Base-by-base conservation (phyloP, 2,888 invertebrate genomes). In the Acrobasis suavella region DNA sequence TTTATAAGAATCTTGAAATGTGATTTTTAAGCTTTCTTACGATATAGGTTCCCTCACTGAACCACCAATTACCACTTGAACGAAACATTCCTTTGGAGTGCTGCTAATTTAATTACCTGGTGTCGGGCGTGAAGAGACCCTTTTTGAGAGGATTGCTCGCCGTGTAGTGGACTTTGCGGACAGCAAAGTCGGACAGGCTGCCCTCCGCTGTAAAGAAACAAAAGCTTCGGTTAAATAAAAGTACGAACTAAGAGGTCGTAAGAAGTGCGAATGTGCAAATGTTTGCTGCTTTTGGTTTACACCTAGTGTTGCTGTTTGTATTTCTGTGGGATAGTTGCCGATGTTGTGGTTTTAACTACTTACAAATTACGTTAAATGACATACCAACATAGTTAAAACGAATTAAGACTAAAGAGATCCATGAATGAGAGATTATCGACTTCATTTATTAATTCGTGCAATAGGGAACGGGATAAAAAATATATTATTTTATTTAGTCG, bases 181-280 rank as follows among this genome's bases (percentile, higher is more conserved):
- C 85, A 73, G 97, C 96, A 94, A 97, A 98, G 84, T 96, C 95
- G 81, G 96, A 96, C 91, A 98, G 96, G 94, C 97, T 97, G 82
- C 98, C 96, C 93, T 97, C 97, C 88, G 98, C 98, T 98, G 95
- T 60, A 95, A 82, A 87, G 87, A 83, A 73, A 71, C 73, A 74
- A 65, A 65, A 32, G 32, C 8, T 32, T 7, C 32, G 7, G 32
- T 32, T 32, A 32, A 32, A 32, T 1, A 32, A 32, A 32, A 32
- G 32, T 32, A 32, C 7, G 8, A 32, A 32, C 32, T 32, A 7
- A 32, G 42, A 56, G n/a, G 42, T 46, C 17, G 56, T 22, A 56
- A 42, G 42, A 42, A 56, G 56, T 56, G 56, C 16, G 42, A 56
- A 56, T 56, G 56, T 42, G 56, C 22, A 56, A 56, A 56, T 56